phyloP scores from a whole-genome alignment of 2,113 vertebrate genomes.

The Chitala chitala region DNA sequence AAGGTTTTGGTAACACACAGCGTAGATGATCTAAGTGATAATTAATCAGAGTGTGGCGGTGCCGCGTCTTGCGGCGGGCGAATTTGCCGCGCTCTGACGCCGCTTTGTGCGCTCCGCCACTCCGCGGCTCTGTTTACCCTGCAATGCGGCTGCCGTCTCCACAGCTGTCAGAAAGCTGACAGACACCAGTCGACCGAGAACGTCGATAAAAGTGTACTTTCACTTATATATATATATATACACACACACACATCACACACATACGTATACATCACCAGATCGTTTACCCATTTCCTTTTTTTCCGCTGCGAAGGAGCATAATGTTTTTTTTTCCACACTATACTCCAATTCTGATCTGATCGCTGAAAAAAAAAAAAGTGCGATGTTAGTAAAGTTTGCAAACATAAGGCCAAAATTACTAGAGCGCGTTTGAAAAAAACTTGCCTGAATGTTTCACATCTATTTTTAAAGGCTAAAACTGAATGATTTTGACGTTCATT shows the following conservation, averaged over 20 bases:
- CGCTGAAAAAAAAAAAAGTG: background rate
- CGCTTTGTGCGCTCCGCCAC: background rate
- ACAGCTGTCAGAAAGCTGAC: conserved; percentile 7
- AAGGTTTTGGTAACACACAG: background rate
- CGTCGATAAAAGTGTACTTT: background rate
- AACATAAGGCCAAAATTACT: too few species aligned
- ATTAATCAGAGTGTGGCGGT: conserved; percentile 6
- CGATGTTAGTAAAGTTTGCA: too few species aligned
- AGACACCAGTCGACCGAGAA: conserved; percentile 3
- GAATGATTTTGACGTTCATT: too few species aligned
- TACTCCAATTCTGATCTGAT: background rate
- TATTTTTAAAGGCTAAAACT: too few species aligned
- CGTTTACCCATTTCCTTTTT: background rate
- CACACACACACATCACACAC: too few species aligned
- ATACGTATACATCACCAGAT: conserved; percentile 5
- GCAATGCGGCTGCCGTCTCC: background rate
- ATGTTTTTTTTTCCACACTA: background rate
- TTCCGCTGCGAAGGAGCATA: background rate
- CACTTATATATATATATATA: background rate
- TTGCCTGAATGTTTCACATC: too few species aligned
- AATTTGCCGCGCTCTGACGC: background rate
- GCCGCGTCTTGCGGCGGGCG: background rate
- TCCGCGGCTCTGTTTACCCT: background rate
- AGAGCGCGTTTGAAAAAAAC: too few species aligned
- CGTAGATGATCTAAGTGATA: conserved; percentile 13